Percentiles rank a stretch among this genome's conserved stretches.
Conservation (phyloP, 2,113 vertebrate genomes). For the Myrmophylax atrothorax region DNA sequence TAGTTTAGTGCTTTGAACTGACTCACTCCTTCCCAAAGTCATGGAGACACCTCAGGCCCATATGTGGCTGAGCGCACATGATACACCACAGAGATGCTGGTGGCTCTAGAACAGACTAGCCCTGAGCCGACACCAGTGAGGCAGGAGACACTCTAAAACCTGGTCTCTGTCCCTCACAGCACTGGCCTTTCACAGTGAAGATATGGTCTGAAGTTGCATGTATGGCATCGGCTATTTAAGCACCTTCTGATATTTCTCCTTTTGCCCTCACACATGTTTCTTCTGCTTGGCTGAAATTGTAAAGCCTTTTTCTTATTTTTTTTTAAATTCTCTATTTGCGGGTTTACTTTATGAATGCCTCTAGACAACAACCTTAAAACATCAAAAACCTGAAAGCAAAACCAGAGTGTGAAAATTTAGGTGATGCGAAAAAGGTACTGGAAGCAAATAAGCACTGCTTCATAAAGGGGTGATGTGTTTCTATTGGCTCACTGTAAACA, state of each 20-base stretch:
- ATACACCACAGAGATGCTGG: accelerated
- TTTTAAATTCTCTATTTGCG: background rate
- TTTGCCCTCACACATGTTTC: background rate
- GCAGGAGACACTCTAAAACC: background rate
- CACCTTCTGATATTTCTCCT: background rate
- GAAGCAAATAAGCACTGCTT: background rate
- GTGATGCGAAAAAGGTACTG: background rate
- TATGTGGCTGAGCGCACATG: no score
- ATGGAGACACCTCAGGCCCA: background rate
- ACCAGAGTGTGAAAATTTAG: background rate
- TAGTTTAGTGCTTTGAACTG: background rate
- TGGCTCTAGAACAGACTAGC: background rate
- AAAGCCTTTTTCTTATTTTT: background rate
- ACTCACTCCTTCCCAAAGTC: background rate
- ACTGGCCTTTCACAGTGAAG: background rate
- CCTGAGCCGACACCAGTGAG: accelerated
- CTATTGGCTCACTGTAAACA: background rate
- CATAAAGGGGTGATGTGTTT: background rate
- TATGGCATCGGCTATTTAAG: background rate
- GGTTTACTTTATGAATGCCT: background rate
- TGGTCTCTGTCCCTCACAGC: background rate
- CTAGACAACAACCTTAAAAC: background rate
- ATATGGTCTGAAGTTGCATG: background rate
- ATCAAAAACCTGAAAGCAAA: background rate
- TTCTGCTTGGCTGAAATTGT: background rate